phyloP scores from a whole-genome alignment of 2,113 vertebrate species.

The Tauraco erythrolophus region DNA sequence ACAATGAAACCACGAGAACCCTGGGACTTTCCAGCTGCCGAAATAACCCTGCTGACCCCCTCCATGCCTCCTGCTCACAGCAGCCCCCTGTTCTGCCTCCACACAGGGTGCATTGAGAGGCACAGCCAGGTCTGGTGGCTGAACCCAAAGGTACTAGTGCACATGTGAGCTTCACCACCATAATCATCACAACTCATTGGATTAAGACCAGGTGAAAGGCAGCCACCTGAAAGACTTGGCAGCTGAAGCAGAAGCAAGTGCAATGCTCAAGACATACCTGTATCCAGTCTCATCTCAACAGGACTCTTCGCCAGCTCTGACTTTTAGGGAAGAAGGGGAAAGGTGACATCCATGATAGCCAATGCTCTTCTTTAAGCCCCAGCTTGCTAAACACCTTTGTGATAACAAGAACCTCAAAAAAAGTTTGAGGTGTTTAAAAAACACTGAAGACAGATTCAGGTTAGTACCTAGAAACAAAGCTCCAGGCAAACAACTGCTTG shows the following conservation, averaged over 20 bases:
- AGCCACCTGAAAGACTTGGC: not conserved
- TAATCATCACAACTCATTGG: not conserved
- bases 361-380: not conserved
- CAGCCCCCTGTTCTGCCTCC: not conserved
- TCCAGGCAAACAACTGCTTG: not conserved
- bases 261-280: not conserved
- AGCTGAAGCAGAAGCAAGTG: not conserved
- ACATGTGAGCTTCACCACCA: not conserved
- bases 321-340: not conserved
- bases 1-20: not conserved
- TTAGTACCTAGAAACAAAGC: not conserved
- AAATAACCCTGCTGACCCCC: not conserved
- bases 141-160: rapidly evolving
- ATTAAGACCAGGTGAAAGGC: not conserved
- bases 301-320: not conserved
- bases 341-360: not conserved
- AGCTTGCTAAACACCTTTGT: not conserved
- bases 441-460: not conserved
- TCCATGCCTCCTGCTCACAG: not conserved
- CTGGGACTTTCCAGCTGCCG: not conserved
- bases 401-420: not conserved
- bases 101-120: not conserved
- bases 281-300: not conserved
- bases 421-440: not conserved
- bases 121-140: not conserved